Evolutionary conservation across 2,113 vertebrate genomes (phyloP), one percentile per base, ranked within the genome.

Genomic region (Zapornia atra): DNA sequence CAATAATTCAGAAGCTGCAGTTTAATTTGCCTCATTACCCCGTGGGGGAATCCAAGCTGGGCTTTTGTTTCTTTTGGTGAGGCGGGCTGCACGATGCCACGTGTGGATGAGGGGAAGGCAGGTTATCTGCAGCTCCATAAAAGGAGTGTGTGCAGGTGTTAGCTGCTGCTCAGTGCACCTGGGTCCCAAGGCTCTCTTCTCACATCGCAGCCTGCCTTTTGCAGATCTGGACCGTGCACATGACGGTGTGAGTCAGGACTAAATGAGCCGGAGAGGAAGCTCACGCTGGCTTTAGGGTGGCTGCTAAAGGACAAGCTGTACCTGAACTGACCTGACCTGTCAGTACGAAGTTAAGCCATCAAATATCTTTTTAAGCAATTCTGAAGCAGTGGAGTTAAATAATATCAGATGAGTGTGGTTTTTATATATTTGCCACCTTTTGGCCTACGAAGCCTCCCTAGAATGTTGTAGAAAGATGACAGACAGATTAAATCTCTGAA

Each of bases 111-210:
- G 56, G 34, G 50, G n/a, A 83, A 81, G 20, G 54, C 40, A 78
- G 54, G 28, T 31, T 75, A 77, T 14, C 60, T 5, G 1, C 38
- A 51, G 54, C 22, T 77, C 80, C 3, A 0, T 16, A 69, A 8
- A 3, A 87, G 36, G 12, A 78, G 14, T 0, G 5, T 82, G 15
- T 0, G 5, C 46, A 53, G 33, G n/a, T 61, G 34, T 21, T 80
- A 63, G 29, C 66, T 18, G 2, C 26, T 14, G 6, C 3, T 5
- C 13, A 72, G 26, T 0, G 0, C 34, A 68, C 63, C 46, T 48
- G 34, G 6, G 86, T 50, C 64, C 72, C 77, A 63, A 81, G 28
- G 72, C 77, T 9, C n/a, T 65, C 8, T n/a, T 57, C 72, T 84
- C 65, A 63, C 51, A 50, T 11, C 12, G 4, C 40, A 84, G 61